phyloP scores from a whole-genome alignment of 2,888 invertebrate species.

The Dryadula phaetusa region DNA sequence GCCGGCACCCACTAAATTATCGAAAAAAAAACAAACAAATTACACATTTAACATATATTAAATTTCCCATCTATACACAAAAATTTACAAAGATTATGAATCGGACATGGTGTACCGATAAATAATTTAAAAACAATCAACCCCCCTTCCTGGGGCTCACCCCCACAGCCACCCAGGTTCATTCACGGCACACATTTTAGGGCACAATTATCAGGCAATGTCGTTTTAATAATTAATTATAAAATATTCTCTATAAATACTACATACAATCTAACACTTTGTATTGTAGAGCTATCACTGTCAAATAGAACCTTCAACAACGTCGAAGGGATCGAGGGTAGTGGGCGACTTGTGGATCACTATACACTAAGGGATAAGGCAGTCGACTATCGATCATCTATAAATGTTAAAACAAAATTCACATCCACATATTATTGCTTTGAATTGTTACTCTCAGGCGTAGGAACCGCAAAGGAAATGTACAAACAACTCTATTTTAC shows the following conservation, averaged over 20 bases:
- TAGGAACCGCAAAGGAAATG: slow-evolving; percentile 66
- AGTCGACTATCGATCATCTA: slow-evolving; percentile 58
- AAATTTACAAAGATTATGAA: slow-evolving; percentile 81
- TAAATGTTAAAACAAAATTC: slow-evolving; percentile 58
- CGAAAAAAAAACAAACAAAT: slow-evolving; percentile 67
- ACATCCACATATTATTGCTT: slow-evolving; percentile 82
- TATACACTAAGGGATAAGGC: slow-evolving; percentile 55
- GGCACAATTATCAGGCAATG: slow-evolving; percentile 76
- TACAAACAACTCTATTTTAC: slow-evolving; percentile 32
- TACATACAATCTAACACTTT: slow-evolving; percentile 66
- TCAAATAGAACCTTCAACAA: slow-evolving; percentile 57
- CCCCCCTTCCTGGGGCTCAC: slow-evolving; percentile 52
- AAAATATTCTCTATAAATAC: slow-evolving; percentile 58
- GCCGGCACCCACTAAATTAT: slow-evolving; percentile 57
- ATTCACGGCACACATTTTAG: slow-evolving; percentile 72
- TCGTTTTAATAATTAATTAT: slow-evolving; percentile 54
- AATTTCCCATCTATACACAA: slow-evolving; percentile 82
- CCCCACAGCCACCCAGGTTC: slow-evolving; percentile 56
- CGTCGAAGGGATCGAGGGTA: slow-evolving; percentile 48
- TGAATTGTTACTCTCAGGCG: slow-evolving; percentile 58
- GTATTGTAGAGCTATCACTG: slow-evolving; percentile 74
- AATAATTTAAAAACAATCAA: slow-evolving; percentile 68
- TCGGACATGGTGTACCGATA: slow-evolving; percentile 67
- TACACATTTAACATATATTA: slow-evolving; percentile 79
- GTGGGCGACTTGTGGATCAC: slow-evolving; percentile 27